Conservation (phyloP, 2,888 invertebrate species). For the Drosophila acutilabella region DNA sequence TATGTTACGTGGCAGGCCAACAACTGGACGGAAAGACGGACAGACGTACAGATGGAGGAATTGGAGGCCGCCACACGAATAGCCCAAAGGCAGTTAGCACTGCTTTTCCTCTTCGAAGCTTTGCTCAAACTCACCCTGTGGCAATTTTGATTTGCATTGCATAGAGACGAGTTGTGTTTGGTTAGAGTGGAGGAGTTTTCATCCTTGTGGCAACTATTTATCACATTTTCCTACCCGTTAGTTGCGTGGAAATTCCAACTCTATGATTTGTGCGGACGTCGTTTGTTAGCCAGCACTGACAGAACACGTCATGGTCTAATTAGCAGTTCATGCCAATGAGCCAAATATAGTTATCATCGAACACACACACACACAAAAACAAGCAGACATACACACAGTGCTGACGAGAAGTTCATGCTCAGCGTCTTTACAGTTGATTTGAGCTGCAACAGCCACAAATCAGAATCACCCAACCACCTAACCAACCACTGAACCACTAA, state of each 20-base stretch:
- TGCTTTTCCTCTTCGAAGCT: background rate
- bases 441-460: conserved; percentile 40
- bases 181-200: conserved; percentile 9
- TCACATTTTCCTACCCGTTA: conserved; percentile 28
- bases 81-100: conserved; percentile 11
- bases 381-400: background rate
- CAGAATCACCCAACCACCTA: conserved; percentile 4
- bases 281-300: conserved; percentile 33
- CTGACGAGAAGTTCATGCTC: conserved; percentile 31
- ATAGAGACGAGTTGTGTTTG: conserved; percentile 34
- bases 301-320: conserved; percentile 69
- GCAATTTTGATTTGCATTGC: conserved; percentile 65
- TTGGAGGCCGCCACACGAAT: conserved; percentile 19
- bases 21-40: conserved; percentile 8
- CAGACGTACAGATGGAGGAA: background rate
- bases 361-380: background rate
- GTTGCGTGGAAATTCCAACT: conserved; percentile 27
- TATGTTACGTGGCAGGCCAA: conserved; percentile 37
- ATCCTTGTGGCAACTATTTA: conserved; percentile 55
- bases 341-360: conserved; percentile 56
- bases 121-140: conserved; percentile 20
- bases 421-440: conserved; percentile 66
- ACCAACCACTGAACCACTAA: conserved; percentile 12
- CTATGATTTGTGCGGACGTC: conserved; percentile 62
- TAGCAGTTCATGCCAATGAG: conserved; percentile 50